Evolutionary conservation across 1,140 invertebrate genomes (phyloP).

Genomic region (Hestina assimilis): DNA sequence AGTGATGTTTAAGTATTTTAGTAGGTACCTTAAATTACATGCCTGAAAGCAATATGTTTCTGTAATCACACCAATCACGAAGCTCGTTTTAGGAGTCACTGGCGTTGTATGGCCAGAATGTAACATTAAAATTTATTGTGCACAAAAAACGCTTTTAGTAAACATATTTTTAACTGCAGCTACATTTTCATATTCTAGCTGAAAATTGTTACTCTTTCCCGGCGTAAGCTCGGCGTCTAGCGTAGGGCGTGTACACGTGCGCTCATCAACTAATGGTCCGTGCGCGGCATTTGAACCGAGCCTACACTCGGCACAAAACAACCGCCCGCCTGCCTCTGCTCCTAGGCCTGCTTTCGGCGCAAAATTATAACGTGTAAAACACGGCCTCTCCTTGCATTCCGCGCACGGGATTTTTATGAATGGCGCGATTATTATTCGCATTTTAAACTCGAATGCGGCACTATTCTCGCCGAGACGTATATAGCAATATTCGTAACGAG

Average conservation of each 20-base stretch:
- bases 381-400: slow-evolving; percentile 73
- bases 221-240: slow-evolving; percentile 44
- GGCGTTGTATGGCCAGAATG: slow-evolving; percentile 43
- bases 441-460: slow-evolving; percentile 75
- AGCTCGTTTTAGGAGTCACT: background rate
- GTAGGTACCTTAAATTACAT: too few species aligned
- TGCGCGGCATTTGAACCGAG: slow-evolving; percentile 76
- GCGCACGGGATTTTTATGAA: slow-evolving; percentile 76
- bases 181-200: slow-evolving; percentile 72
- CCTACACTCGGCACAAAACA: slow-evolving; percentile 68
- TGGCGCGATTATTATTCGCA: slow-evolving; percentile 75
- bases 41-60: too few species aligned
- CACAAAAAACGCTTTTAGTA: slow-evolving; percentile 71
- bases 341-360: slow-evolving; percentile 67
- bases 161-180: slow-evolving; percentile 67
- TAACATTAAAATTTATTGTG: slow-evolving; percentile 65
- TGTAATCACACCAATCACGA: too few species aligned
- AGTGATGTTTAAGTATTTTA: too few species aligned
- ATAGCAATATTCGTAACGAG: slow-evolving; percentile 76
- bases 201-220: slow-evolving; percentile 71
- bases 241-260: slow-evolving; percentile 65
- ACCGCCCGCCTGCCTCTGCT: slow-evolving; percentile 53
- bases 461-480: slow-evolving; percentile 73
- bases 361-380: slow-evolving; percentile 78
- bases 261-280: slow-evolving; percentile 78